These are phyloP conservation scores for Pseudopleuronectes americanus DNA, from an alignment of 2,797 vertebrate species.

Conservation along the genomic window DNA sequence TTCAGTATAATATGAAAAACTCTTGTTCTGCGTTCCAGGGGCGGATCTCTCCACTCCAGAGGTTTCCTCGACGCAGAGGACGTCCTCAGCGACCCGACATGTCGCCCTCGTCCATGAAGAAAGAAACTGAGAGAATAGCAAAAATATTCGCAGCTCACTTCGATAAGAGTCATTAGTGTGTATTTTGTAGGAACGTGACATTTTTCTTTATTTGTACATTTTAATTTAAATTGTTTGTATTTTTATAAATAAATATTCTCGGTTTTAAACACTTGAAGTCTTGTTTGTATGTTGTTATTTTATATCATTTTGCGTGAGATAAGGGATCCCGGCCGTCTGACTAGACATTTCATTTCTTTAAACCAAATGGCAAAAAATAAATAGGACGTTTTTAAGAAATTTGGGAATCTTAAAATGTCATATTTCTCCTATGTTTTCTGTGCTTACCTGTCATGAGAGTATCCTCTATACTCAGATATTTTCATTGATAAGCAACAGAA, in stretches of 20 bases:
- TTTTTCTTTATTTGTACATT: constrained; percentile 46
- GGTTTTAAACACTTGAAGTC: too few relatives aligned
- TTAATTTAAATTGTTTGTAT: constrained; percentile 50
- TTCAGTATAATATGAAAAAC: not conserved
- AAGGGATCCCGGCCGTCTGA: too few relatives aligned
- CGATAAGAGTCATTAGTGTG: constrained; percentile 54
- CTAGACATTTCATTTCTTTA: too few relatives aligned
- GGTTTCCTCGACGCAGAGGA: constrained; percentile 36
- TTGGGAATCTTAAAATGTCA: too few relatives aligned
- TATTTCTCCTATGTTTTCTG: too few relatives aligned
- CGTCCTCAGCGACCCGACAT: constrained; percentile 66
- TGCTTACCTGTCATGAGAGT: too few relatives aligned
- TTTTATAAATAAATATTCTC: constrained; percentile 73
- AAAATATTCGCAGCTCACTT: constrained; percentile 83
- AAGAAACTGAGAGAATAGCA: constrained; percentile 82
- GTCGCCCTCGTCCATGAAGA: constrained; percentile 74
- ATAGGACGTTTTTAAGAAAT: too few relatives aligned
- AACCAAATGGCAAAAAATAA: too few relatives aligned
- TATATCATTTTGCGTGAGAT: too few relatives aligned
- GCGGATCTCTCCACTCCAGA: constrained; percentile 20
- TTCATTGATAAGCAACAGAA: too few relatives aligned
- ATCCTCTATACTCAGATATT: too few relatives aligned
- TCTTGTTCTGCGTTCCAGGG: constrained; percentile 55
- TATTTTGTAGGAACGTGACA: not conserved
- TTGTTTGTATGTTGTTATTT: too few relatives aligned